Base-by-base conservation (phyloP, 2,113 vertebrate species). In the Echinops telfairi region DNA sequence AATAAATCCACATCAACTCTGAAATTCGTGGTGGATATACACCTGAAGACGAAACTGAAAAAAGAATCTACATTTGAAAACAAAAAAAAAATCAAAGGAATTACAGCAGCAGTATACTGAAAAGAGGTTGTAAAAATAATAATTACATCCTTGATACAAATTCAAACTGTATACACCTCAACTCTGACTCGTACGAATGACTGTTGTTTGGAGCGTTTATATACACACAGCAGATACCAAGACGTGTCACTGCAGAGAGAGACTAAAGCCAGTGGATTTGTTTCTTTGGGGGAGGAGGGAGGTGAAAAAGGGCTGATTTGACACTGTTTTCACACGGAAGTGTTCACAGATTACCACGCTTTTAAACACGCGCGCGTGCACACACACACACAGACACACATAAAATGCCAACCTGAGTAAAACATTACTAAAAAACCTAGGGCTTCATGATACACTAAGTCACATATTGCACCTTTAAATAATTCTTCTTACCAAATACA, bases 401-500 rank as follows among this genome's bases (percentile, higher is more conserved):
- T 90, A 97, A 97, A 96, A 98, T 96, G 98, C 96, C 97, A 97
- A 98, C 98, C 98, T 98, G 98, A 98, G 98, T 98, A 98, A 97
- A 98, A 98, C 98, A 79, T 98, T 96, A 97, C 98, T 97, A 97
- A 95, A 95, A 95, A 96, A 96, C 95, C 97, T 97, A 98, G 98
- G 98, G 96, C 95, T 81, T 98, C 96, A 96, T 97, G 98, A 98
- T 97, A 98, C 97, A 98, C 96, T 97, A 98, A 98, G 96, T 98
- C 97, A 98, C 96, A 98, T 98, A 98, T 98, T 98, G 98, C 98
- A 98, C 98, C 98, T 98, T 98, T 96, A 98, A 98, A 98, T 98
- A 98, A 97, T 97, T 97, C 98, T 97, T 95, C 97, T 97, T 97
- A 97, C 96, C 97, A 97, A 95, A 87, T 81, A 97, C 97, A 96